Evolutionary conservation across 2,113 vertebrate species (phyloP), one percentile per base, ranked within the genome.

Genomic region (Triplophysa siluroides): DNA sequence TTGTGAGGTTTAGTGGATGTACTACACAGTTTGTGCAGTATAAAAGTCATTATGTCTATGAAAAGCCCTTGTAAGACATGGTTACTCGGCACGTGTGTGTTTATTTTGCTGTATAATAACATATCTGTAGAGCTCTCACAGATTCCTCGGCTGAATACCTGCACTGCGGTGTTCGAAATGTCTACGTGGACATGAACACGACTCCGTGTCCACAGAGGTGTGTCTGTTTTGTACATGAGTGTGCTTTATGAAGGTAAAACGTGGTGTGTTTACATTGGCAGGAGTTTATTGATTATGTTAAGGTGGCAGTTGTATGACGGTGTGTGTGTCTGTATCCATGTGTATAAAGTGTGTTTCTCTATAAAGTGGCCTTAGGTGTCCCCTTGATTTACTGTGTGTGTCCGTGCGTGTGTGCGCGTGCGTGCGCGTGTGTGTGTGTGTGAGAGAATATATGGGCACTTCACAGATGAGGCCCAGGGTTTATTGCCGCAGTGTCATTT

Each of bases 401-500:
- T n/a, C n/a, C n/a, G n/a, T n/a, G n/a, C n/a, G 18, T 16, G 47
- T 71, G 66, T 52, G 76, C 14, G 52, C 19, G 16, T 7, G 11
- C 63, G 66, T 52, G 76, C 24, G 41, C 56, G 45, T 29, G 18
- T 18, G 50, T 72, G 66, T 52, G 76, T 21, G 52, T 24, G 18
- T 8, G 11, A 26, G 29, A 2, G 79, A 67, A 58, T 80, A 26
- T 47, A 80, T 66, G 47, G 70, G 29, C 70, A 80, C 70, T 80
- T 80, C 54, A 72, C 45, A 66, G 64, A 73, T 73, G 69, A 80
- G n/a, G 41, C 9, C 26, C 45, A 12, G 12, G 21, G 47, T 23
- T 76, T 65, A 65, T 76, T 58, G 69, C 69, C 8, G 45, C 61
- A 24, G 58, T 72, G 67, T 64, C 60, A 64, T 80, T 66, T 73